Percentiles rank a stretch among this genome's conserved stretches.
Conservation (phyloP, 53 echinoderm and acorn worm genomes). For the Temnopleurus reevesii region DNA sequence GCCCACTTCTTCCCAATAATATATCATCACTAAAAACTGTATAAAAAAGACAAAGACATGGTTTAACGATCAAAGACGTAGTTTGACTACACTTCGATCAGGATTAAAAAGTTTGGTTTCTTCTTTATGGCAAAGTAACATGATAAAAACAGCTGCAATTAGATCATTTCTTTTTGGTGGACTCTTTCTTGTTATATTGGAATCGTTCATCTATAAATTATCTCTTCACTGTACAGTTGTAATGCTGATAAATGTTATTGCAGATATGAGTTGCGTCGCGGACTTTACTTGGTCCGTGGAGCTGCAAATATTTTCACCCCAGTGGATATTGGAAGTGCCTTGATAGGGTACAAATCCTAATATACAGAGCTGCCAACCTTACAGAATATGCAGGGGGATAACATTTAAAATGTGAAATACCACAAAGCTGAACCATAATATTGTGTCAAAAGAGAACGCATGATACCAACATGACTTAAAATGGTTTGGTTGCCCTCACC, state of each 20-base stretch:
- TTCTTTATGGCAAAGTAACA: background rate
- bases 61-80: background rate
- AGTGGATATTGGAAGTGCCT: too few species aligned
- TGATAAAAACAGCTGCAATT: slow-evolving; percentile 13
- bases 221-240: background rate
- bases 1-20: background rate
- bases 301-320: too few species aligned
- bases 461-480: too few species aligned
- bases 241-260: slow-evolving; percentile 22
- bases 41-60: slow-evolving; percentile 5
- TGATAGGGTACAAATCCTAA: too few species aligned
- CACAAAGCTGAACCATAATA: too few species aligned
- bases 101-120: slow-evolving; percentile 8
- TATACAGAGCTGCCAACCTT: too few species aligned
- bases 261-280: background rate
- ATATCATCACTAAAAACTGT: slow-evolving; percentile 16
- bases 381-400: too few species aligned
- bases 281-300: too few species aligned
- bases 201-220: background rate
- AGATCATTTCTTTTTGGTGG: slow-evolving; percentile 16
- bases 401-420: too few species aligned
- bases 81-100: background rate
- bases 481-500: too few species aligned
- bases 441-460: too few species aligned
- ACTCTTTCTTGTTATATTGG: too few species aligned